These are phyloP conservation scores for Nasua narica DNA, from an alignment of 2,797 vertebrate genomes.

Conservation along the genomic window DNA sequence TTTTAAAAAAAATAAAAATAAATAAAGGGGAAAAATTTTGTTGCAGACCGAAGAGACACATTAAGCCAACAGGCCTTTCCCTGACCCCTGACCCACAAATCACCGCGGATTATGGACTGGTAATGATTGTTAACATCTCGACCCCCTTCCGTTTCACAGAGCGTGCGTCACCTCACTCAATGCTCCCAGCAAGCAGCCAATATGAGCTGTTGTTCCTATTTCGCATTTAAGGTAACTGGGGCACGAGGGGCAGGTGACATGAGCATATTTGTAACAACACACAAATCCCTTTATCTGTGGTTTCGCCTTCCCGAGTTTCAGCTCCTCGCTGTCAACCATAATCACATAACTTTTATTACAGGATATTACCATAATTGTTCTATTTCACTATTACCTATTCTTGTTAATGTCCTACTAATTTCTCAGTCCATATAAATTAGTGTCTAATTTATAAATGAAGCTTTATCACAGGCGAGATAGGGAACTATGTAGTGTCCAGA, in stretches of 20 bases:
- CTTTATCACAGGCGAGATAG: neutral
- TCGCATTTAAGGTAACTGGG: neutral
- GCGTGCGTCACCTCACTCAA: no score
- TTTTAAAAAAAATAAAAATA: no score
- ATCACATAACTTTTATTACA: neutral
- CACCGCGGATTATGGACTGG: neutral
- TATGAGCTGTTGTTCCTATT: neutral
- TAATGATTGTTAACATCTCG: neutral
- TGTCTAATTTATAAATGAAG: neutral
- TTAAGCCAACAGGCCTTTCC: neutral
- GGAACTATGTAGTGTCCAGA: neutral
- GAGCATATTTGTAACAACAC: neutral
- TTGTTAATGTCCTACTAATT: neutral
- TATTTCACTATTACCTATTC: neutral
- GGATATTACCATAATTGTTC: neutral
- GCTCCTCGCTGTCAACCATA: neutral
- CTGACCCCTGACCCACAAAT: neutral
- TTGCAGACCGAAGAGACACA: neutral
- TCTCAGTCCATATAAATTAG: neutral
- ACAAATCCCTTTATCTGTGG: neutral
- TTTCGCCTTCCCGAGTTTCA: neutral
- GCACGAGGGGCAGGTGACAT: neutral
- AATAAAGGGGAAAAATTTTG: neutral
- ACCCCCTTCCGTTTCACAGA: neutral
- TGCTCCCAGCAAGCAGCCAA: no score